Evolutionary conservation across 1,140 invertebrate genomes (phyloP), one percentile per base, ranked within the genome.

Genomic region (Antheraea mylitta): DNA sequence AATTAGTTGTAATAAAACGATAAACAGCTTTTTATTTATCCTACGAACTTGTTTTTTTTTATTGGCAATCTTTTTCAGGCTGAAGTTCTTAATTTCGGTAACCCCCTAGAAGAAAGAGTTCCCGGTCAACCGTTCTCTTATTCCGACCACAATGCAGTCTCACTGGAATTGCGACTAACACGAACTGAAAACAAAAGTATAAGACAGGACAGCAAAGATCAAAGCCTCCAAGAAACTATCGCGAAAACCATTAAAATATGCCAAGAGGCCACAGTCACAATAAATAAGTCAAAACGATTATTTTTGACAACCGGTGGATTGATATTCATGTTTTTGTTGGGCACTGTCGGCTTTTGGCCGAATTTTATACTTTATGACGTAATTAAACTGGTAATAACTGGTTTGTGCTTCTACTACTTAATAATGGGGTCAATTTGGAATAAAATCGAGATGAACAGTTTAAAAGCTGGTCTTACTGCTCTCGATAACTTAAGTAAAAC

Each of bases 101-200:
- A 96, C 72, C 96, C 97, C 7, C 94, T 97, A 64, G 94, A 96
- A 74, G 92, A 95, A 48, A 93, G 95, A 76, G 94, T 98, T 58
- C 96, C 97, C 10, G 93, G 93, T 0, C 83, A 94, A 68, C 82
- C 93, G 64, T 97, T 96, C 76, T 97, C 97, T 81, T 98, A 96
- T 89, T 98, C 97, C 0, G 98, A 98, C 87, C 98, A 98, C 84
- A 97, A 98, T 93, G 97, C 96, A n/a, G 95, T 98, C n/a, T 86
- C 93, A 69, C 94, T 96, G 18, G 93, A 92, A 60, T 83, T 98
- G 18, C 91, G 91, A 45, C 66, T 88, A 6, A 70, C 69, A 64
- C 64, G 71, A 73, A 62, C 79, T 18, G 61, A 68, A 63, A 18
- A 53, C 8, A 80, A 82, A 71, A 72, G 61, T 9, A 73, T 71